These are phyloP conservation scores for Hirtodrosophila cameraria DNA, from an alignment of 2,888 invertebrate species.

Conservation along the genomic window DNA sequence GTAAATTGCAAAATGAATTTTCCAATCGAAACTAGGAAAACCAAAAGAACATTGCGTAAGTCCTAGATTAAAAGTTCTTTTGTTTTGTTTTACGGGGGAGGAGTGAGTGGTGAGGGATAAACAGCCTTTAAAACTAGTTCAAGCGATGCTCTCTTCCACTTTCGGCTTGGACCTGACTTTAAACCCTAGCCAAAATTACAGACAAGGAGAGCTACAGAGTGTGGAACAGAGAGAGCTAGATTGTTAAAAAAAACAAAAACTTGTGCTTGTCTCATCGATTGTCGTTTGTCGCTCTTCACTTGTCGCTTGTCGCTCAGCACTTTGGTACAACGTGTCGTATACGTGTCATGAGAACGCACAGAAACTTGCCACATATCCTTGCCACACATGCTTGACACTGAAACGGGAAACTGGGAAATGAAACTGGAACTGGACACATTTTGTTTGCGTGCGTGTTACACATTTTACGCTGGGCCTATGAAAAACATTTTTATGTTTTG, in stretches of 20 bases:
- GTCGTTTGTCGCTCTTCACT: slow-evolving; percentile 19
- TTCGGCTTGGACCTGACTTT: too few species aligned
- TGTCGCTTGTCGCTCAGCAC: slow-evolving; percentile 45
- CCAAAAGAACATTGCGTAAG: slow-evolving; percentile 6
- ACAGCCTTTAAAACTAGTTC: too few species aligned
- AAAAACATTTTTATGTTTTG: slow-evolving; percentile 59
- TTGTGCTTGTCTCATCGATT: slow-evolving; percentile 26
- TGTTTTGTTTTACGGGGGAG: too few species aligned
- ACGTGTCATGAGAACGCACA: slow-evolving; percentile 42
- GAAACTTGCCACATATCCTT: slow-evolving; percentile 16
- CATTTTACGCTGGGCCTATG: slow-evolving; percentile 47
- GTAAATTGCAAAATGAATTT: slow-evolving; percentile 42
- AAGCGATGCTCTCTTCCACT: too few species aligned
- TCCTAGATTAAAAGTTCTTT: background rate
- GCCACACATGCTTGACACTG: too few species aligned
- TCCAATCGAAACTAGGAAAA: background rate
- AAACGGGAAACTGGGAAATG: too few species aligned
- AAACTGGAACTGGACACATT: slow-evolving; percentile 53
- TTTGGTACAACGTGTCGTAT: slow-evolving; percentile 47
- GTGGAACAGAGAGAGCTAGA: background rate
- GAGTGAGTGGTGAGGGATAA: too few species aligned
- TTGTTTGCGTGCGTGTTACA: slow-evolving; percentile 71
- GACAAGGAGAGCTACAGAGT: background rate
- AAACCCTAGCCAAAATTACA: too few species aligned
- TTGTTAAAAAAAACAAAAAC: slow-evolving; percentile 16